Base-by-base conservation (phyloP, 2,113 vertebrate genomes). In the Mormoops blainvillei region DNA sequence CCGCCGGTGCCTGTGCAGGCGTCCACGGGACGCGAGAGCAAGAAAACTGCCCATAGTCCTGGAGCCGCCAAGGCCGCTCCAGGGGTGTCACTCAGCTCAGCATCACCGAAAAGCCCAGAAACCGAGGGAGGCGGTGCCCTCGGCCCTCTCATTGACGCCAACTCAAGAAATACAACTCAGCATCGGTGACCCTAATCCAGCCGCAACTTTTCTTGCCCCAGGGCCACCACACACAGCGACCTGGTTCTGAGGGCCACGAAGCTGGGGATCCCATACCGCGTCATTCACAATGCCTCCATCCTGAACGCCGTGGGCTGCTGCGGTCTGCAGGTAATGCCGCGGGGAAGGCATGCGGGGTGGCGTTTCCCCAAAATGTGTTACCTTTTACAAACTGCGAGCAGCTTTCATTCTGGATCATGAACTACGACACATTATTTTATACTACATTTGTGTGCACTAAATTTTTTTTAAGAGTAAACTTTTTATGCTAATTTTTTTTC, bases 281-380 rank as follows among this genome's bases (percentile, higher is more conserved):
- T 99, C 93, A 98, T 99, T 98, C 99, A 99, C 97, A 99, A 99
- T 70, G 99, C 99, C 74, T 99, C 99, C 88, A 99, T 99, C 97
- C 98, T 99, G 98, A 99, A 98, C 71, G 99, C 99, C 1, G 99
- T 99, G 67, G 99, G 99, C 96, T 99, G 99, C 99, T 99, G 99
- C 45, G 99, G 99, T 20, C 99, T 99, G 87, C 99, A 99, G 99
- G 99, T 99, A 98, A 94, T 50, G 3, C 33, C 86, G 4, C 87
- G 4, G 13, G 1, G 33, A 5, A 43, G 18, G 38, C 0, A 3
- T n/a, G n/a, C n/a, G n/a, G n/a, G n/a, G n/a, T 93, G 41, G 18
- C 52, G 52, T 28, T 87, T 77, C 87, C 43, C 56, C 82, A 94
- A 95, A 97, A 52, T 20, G 4, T 71, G 63, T 93, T 74, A 8